phyloP scores from a whole-genome alignment of 2,797 vertebrate species.

The Austrolebias charrua region DNA sequence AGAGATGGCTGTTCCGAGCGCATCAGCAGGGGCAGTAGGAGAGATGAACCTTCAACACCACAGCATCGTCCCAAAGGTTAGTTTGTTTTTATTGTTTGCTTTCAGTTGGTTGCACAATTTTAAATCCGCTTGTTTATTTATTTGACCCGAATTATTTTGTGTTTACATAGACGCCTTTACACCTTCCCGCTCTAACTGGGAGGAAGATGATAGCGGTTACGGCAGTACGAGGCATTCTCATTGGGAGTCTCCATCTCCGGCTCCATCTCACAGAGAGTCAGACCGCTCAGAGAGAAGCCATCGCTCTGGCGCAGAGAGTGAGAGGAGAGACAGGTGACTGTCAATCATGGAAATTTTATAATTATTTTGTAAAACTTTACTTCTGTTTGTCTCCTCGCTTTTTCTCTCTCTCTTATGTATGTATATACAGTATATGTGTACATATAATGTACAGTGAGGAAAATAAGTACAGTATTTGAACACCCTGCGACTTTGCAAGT shows the following conservation, averaged over 20 bases:
- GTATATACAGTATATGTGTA: too few relatives aligned
- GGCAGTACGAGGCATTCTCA: constrained; percentile 85
- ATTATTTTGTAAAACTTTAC: too few relatives aligned
- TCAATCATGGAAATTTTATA: not conserved
- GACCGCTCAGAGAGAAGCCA: constrained; percentile 86
- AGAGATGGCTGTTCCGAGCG: constrained; percentile 86
- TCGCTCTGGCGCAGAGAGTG: constrained; percentile 82
- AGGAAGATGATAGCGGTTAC: constrained; percentile 91
- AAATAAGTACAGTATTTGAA: too few relatives aligned
- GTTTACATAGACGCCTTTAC: constrained; percentile 84
- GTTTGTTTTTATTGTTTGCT: not conserved
- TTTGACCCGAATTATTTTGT: constrained; percentile 2
- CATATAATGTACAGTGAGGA: too few relatives aligned
- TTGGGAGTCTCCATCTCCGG: constrained; percentile 95
- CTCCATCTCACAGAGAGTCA: constrained; percentile 82
- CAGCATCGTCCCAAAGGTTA: constrained; percentile 88
- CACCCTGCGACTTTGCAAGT: too few relatives aligned
- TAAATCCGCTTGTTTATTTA: not conserved
- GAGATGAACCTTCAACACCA: constrained; percentile 87
- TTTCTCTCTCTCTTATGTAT: not conserved
- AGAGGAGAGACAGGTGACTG: constrained; percentile 83
- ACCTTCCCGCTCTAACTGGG: constrained; percentile 95
- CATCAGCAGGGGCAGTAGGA: constrained; percentile 81
- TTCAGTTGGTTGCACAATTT: not conserved
- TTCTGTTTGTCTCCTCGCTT: not conserved